A percentile compares a stretch with the other conserved stretches of the same genome.
phyloP scores from a whole-genome alignment of 2,113 vertebrate genomes.

The Lepisosteus oculatus region DNA sequence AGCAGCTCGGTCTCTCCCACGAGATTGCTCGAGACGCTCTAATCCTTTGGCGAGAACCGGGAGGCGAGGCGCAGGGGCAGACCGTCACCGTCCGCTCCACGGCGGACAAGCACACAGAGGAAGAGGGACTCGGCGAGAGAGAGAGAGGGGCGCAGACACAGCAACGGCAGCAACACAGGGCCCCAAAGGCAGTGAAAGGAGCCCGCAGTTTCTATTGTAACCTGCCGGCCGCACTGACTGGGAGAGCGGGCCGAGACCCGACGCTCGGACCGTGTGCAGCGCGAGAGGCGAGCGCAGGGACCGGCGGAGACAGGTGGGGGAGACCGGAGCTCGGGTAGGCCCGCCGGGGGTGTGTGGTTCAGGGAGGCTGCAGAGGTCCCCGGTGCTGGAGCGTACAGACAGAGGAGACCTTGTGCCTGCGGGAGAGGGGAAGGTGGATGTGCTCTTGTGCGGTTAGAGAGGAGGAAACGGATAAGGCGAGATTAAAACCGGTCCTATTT shows the following conservation, averaged over 20 bases:
- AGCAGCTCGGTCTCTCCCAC: conserved; percentile 48
- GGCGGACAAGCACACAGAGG: not conserved
- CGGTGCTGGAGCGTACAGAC: no score
- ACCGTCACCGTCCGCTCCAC: conserved; percentile 23
- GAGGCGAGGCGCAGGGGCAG: conserved; percentile 33
- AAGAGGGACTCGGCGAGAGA: conserved; percentile 4
- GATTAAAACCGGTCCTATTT: not conserved
- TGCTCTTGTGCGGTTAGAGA: no score
- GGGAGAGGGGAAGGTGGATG: no score
- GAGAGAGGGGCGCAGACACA: conserved; percentile 7
- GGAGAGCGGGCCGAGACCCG: conserved; percentile 42
- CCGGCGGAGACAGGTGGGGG: conserved; percentile 60
- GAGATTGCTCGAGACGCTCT: conserved; percentile 39
- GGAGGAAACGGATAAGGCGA: no score
- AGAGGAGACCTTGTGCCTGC: not conserved
- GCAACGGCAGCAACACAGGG: conserved; percentile 2
- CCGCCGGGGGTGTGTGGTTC: no score
- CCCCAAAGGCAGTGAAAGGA: conserved; percentile 38
- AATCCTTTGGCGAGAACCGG: not conserved
- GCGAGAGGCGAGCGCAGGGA: conserved; percentile 35
- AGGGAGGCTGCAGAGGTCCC: not conserved
- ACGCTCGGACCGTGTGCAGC: conserved; percentile 19
- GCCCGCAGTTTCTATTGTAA: conserved; percentile 60
- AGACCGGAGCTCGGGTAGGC: not conserved
- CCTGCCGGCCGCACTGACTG: conserved; percentile 54